Conservation (phyloP, 2,797 vertebrate genomes). For the Muscicapa comitata region DNA sequence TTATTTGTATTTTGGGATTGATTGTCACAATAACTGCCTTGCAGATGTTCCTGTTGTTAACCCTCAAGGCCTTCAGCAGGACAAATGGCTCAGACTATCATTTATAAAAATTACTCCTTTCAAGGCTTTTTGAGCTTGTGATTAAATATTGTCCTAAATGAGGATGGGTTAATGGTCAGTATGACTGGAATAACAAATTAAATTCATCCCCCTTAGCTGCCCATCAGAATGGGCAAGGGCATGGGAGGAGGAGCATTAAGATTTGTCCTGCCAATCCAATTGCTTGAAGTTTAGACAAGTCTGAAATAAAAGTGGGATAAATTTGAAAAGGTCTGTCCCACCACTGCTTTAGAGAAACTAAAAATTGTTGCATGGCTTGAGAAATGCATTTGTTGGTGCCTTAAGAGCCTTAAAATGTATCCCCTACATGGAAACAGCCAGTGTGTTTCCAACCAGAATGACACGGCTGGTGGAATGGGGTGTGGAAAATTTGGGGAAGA, state of each 20-base stretch:
- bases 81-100: not conserved
- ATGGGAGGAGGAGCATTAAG: not conserved
- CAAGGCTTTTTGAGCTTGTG: slow-evolving; percentile 10
- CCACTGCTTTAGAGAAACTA: not conserved
- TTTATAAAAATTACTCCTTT: not conserved
- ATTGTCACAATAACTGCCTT: not conserved
- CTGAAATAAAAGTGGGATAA: not conserved
- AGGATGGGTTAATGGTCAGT: not conserved
- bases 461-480: not conserved
- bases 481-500: not conserved
- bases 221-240: not conserved
- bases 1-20: not conserved
- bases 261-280: not conserved
- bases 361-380: not conserved
- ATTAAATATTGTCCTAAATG: slow-evolving; percentile 42
- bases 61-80: not conserved
- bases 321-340: not conserved
- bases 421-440: not conserved
- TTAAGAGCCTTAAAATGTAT: not conserved
- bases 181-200: not conserved
- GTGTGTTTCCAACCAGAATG: not conserved
- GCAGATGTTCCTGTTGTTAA: slow-evolving; percentile 15
- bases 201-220: not conserved
- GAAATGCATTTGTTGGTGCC: slow-evolving; percentile 3
- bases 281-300: not conserved